Base-by-base conservation (phyloP, 2,113 vertebrate species). In the Strix aluco region DNA sequence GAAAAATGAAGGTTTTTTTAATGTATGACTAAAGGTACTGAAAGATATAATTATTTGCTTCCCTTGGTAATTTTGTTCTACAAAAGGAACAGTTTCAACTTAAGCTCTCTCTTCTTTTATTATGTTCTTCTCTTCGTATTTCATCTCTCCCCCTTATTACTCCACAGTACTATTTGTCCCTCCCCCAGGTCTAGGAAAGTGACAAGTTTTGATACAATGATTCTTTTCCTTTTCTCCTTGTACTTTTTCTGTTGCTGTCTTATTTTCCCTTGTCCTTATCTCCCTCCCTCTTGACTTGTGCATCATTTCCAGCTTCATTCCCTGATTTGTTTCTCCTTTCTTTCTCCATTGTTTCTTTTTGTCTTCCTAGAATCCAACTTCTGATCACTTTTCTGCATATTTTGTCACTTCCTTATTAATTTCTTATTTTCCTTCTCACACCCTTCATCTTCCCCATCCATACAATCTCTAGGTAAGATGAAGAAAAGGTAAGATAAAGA, bases 1-100 rank as follows among this genome's bases (percentile, higher is more conserved):
- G 21, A 82, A 85, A 85, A 93, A 52, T n/a, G 13, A 87, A 87
- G 22, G 42, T 34, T 0, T 27, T 92, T 85, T 95, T 61, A 61
- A 42, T 49, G 22, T 57, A 21, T 70, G 55, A 66, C 59, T 88
- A 94, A 86, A 89, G 34, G n/a, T 75, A 85, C 54, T 29, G n/a
- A 92, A 93, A 94, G 87, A 86, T 90, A 82, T 86, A 95, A 94
- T 93, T 94, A 87, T 72, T 93, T 82, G 15, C 44, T 81, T 88
- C 51, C 38, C 52, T 47, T 59, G 16, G 38, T 73, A 94, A 92
- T 88, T 90, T 72, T 86, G 11, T 83, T 90, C 55, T 62, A 70
- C 62, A 94, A 83, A 82, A 86, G 29, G 40, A 88, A 61, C 6
- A 71, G 34, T 73, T 93, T 72, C 49, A 21, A 27, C 83, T 62